A percentile compares a stretch with the other conserved stretches of the same genome.
phyloP scores from a whole-genome alignment of 1,140 invertebrate species.

The Diorhabda sublineata region DNA sequence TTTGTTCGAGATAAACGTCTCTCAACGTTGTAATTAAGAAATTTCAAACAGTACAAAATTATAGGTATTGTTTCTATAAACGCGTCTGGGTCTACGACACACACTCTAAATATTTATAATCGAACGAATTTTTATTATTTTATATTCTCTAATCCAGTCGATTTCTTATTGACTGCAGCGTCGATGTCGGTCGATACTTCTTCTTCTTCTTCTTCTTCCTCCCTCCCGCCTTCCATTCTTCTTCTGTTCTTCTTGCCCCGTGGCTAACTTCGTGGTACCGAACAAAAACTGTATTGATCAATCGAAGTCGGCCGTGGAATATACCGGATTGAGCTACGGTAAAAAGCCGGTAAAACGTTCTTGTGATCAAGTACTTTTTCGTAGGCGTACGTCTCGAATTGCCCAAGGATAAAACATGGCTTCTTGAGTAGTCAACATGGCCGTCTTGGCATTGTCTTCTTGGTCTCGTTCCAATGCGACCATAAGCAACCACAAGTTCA shows the following conservation, averaged over 20 bases:
- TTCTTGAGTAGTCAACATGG: slow-evolving; percentile 49
- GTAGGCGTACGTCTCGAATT: slow-evolving; percentile 38
- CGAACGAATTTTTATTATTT: no score
- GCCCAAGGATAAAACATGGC: slow-evolving; percentile 45
- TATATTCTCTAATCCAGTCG: no score
- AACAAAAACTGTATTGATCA: slow-evolving; percentile 23
- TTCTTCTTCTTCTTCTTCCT: slow-evolving; percentile 5
- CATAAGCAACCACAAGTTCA: slow-evolving; percentile 12
- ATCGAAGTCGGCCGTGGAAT: slow-evolving; percentile 22
- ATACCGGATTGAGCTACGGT: slow-evolving; percentile 19
- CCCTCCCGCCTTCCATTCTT: not conserved
- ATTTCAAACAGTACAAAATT: slow-evolving; percentile 13
- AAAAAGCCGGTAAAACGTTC: slow-evolving; percentile 22
- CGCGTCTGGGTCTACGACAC: no score
- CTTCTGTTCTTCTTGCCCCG: not conserved
- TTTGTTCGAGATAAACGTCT: slow-evolving; percentile 17
- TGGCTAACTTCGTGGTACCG: slow-evolving; percentile 4
- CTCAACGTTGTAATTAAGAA: slow-evolving; percentile 17
- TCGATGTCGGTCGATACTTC: not conserved
- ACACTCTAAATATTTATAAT: no score
- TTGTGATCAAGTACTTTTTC: slow-evolving; percentile 41
- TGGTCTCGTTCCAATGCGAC: slow-evolving; percentile 9
- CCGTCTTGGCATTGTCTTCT: slow-evolving; percentile 42
- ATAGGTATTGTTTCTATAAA: slow-evolving; percentile 13
- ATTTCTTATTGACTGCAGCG: no score